Base-by-base conservation (phyloP, 2,797 vertebrate genomes). In the Eulemur rubriventer region DNA sequence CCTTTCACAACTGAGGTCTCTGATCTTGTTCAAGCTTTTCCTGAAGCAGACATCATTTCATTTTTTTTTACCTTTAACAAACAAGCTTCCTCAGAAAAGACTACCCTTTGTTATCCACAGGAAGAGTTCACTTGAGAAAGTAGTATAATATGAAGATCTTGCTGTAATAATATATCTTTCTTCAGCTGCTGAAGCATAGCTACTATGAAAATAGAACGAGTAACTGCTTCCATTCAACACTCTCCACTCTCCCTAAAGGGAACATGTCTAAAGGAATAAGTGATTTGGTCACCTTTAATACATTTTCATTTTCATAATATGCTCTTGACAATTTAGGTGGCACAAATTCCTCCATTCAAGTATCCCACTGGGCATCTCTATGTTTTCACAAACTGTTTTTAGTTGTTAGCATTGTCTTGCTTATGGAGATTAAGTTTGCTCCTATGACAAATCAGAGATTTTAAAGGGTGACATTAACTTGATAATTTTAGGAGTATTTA, bases 61-160 rank as follows among this genome's bases (percentile, higher is more conserved):
- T 14, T 5, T 48, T 33, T 43, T 35, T 76, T 10, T 12, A 33
- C 41, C 46, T 92, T 96, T 82, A 67, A 76, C 50, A 89, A 96
- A 92, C 0, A 61, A 73, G 38, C 30, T 63, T 84, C 65, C 48
- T 70, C 61, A 92, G 81, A 94, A 96, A 95, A 82, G 67, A 90
- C 20, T 52, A 91, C 26, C 18, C 38, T 79, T 95, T 80, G 55
- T 79, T 75, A 93, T 69, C 38, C 52, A 75, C 17, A 92, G 88
- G 50, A 84, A 43, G 57, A 22, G 10, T 57, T 93, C 73, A 93
- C 67, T 63, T 82, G 59, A 95, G 70, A 89, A 92, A 89, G 70
- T 52, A 9, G 24, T 86, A 80, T 63, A 96, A 79, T 89, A 78
- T 52, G 82, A 96, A 96, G 55, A 61, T n/a, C 41, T 92, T 70